Base-by-base conservation (phyloP, 2,888 invertebrate genomes). In the Drosophila differens region DNA sequence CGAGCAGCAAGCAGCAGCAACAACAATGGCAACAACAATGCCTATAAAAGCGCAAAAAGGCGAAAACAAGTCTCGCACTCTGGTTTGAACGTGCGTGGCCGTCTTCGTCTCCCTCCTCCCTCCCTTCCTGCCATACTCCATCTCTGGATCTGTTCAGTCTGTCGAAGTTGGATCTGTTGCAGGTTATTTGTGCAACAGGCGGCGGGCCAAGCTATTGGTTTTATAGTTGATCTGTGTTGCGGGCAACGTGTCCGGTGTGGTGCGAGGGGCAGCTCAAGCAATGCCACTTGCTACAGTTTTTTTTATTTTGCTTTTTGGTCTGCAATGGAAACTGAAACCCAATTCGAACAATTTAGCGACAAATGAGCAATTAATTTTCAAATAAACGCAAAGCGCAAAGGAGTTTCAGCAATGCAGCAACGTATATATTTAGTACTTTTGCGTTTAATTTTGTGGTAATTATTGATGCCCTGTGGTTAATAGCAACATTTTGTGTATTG, bases 361-460 rank as follows among this genome's bases (percentile, higher is more conserved):
- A 92, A 92, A 92, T 92, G 91, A 92, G 91, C 92, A 92, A 92
- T 92, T 92, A 92, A 92, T 92, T 92, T 92, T 92, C 89, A 89
- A 91, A 92, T 90, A 91, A 92, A 91, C 83, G 89, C 86, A 87
- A 87, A 80, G 72, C 49, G 44, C 66, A 65, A 70, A 75, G n/a
- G 33, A 19, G 47, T 32, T 22, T 52, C 33, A 47, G 39, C 51
- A 51, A 73, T 70, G 47, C 63, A 39, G 30, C 63, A 63, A 70
- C 63, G 55, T 19, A 28, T 33, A 16, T 53, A 22, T 7, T 7
- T 30, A 22, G 30, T 35, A 22, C 16, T 25, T 16, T 55, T 55
- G 28, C 33, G 41, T 51, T 39, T 39, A n/a, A 47, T 44, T 60
- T 39, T 37, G 58, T 53, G 58, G 57, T 67, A 67, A 70, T 58